Conservation (phyloP, 1,140 invertebrate species). For the Bombus vancouverensis region DNA sequence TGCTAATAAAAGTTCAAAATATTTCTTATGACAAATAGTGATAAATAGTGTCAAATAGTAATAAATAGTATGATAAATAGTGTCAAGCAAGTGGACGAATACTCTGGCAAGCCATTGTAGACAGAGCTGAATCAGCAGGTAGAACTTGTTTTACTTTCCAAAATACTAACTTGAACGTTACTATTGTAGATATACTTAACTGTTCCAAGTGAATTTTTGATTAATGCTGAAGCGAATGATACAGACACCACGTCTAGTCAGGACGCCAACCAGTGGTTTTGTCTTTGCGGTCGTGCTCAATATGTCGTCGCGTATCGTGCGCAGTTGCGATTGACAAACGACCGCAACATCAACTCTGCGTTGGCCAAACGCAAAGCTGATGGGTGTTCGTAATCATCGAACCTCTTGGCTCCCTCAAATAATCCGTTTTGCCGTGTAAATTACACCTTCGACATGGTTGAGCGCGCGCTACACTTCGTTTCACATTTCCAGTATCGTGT, state of each 20-base stretch:
- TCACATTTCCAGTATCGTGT: not conserved
- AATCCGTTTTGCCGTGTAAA: constrained; percentile 57
- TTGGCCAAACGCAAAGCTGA: constrained; percentile 65
- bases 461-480: not conserved
- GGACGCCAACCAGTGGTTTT: constrained; percentile 46
- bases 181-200: not conserved
- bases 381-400: constrained; percentile 7
- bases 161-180: not conserved
- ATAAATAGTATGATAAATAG: too few relatives aligned
- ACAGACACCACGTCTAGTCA: constrained; percentile 32
- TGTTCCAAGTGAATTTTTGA: not conserved
- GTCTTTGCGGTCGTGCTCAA: constrained; percentile 56
- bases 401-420: constrained; percentile 10
- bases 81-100: too few relatives aligned
- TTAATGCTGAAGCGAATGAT: not conserved
- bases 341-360: constrained; percentile 59
- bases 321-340: constrained; percentile 59
- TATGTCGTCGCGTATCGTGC: constrained; percentile 42
- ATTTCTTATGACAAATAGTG: too few relatives aligned
- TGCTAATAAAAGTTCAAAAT: too few relatives aligned
- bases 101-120: too few relatives aligned
- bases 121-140: too few relatives aligned
- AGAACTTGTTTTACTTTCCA: not conserved
- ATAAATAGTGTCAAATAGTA: too few relatives aligned
- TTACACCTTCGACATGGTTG: constrained; percentile 22